These are phyloP conservation scores for Porites cylindrica DNA, from an alignment of 92 coral and sea anemone species.

Conservation along the genomic window DNA sequence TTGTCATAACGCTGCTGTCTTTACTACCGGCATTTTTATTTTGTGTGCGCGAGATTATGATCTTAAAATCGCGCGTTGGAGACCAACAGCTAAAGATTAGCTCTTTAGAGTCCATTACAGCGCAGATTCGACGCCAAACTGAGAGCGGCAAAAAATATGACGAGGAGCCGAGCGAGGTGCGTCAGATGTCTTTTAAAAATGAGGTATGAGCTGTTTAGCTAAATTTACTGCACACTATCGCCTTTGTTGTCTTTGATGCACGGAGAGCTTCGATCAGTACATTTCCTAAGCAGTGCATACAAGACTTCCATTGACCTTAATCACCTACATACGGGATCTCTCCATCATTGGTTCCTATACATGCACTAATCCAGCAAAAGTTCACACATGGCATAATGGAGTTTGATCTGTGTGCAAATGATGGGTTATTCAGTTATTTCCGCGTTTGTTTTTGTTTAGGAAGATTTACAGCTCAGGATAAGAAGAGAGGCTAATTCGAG, in stretches of 20 bases:
- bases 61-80: slow-evolving; percentile 42
- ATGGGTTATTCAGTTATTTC: slow-evolving; percentile 31
- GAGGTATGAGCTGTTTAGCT: slow-evolving; percentile 29
- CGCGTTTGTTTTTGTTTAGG: slow-evolving; percentile 21
- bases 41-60: slow-evolving; percentile 41
- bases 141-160: slow-evolving; percentile 27
- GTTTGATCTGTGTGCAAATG: slow-evolving; percentile 4
- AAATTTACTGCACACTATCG: neutral
- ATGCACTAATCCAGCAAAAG: neutral
- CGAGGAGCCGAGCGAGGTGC: neutral
- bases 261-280: neutral
- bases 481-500: slow-evolving; percentile 30
- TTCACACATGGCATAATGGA: neutral
- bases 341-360: neutral
- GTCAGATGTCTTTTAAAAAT: neutral
- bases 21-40: slow-evolving; percentile 31
- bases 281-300: neutral
- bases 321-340: neutral
- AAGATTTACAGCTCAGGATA: slow-evolving; percentile 37
- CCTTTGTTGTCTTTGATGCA: neutral
- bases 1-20: neutral
- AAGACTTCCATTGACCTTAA: neutral
- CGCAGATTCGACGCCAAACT: slow-evolving; percentile 51
- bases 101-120: slow-evolving; percentile 49
- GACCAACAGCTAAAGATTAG: slow-evolving; percentile 51